Evolutionary conservation across 2,113 vertebrate genomes (phyloP).

Genomic region (Cyanocitta stelleri): DNA sequence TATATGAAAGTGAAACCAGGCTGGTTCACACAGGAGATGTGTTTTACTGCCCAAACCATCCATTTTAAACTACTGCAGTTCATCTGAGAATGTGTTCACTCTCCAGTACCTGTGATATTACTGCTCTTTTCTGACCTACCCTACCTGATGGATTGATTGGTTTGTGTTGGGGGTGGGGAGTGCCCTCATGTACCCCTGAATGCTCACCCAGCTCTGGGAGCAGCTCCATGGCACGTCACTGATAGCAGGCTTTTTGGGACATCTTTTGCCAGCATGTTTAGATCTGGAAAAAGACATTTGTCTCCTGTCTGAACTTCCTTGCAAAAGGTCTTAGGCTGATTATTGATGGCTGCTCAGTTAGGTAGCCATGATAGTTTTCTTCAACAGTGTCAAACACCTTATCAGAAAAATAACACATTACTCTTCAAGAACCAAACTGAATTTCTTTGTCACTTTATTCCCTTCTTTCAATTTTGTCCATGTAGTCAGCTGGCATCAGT

Average conservation of each 20-base stretch:
- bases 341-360: background rate
- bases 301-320: background rate
- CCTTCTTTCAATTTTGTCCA: background rate
- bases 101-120: background rate
- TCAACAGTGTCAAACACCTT: background rate
- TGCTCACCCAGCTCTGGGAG: background rate
- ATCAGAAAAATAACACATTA: background rate
- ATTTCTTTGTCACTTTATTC: background rate
- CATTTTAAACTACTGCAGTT: background rate
- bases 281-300: background rate
- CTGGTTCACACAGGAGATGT: background rate
- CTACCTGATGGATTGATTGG: background rate
- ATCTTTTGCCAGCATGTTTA: background rate
- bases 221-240: background rate
- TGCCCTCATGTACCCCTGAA: fast-evolving
- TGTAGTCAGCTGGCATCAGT: background rate
- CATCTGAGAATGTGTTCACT: background rate
- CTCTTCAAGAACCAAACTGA: background rate
- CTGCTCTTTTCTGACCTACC: background rate
- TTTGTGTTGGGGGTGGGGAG: background rate
- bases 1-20: background rate
- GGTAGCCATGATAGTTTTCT: background rate
- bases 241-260: background rate
- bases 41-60: background rate
- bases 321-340: background rate